Conservation (phyloP, 2,888 invertebrate genomes). For the Amphipyra tragopoginis region DNA sequence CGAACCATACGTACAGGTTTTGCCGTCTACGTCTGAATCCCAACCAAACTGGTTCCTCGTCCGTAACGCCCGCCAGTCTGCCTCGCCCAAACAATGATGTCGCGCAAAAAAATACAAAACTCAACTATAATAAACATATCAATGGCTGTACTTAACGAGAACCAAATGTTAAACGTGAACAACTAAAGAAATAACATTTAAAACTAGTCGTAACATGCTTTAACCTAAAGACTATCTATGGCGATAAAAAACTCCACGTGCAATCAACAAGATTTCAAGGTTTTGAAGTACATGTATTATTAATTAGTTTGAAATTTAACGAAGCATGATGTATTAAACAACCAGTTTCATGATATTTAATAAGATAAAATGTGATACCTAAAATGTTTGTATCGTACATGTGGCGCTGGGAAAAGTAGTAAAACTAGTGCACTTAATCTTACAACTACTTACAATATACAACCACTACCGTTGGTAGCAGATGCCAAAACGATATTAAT, state of each 20-base stretch:
- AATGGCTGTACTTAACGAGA: slow-evolving; percentile 54
- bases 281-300: slow-evolving; percentile 36
- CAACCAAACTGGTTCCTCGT: slow-evolving; percentile 78
- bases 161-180: slow-evolving; percentile 52
- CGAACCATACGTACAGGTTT: slow-evolving; percentile 53
- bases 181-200: slow-evolving; percentile 35
- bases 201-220: slow-evolving; percentile 39
- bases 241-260: slow-evolving; percentile 33
- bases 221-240: slow-evolving; percentile 13
- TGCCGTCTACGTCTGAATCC: slow-evolving; percentile 57
- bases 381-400: slow-evolving; percentile 4
- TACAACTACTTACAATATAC: slow-evolving; percentile 25
- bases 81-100: slow-evolving; percentile 71
- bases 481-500: slow-evolving; percentile 49
- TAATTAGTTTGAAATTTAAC: slow-evolving; percentile 46
- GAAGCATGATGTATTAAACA: slow-evolving; percentile 38
- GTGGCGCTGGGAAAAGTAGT: slow-evolving; percentile 9
- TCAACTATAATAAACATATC: slow-evolving; percentile 63
- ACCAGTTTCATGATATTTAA: slow-evolving; percentile 1
- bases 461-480: slow-evolving; percentile 31
- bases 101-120: slow-evolving; percentile 70
- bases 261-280: slow-evolving; percentile 47
- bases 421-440: slow-evolving; percentile 31
- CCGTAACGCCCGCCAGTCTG: slow-evolving; percentile 85
- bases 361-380: background rate